A percentile compares a stretch with the other conserved stretches of the same genome.
Conservation (phyloP, 1,140 invertebrate genomes). For the Telenomus remus region DNA sequence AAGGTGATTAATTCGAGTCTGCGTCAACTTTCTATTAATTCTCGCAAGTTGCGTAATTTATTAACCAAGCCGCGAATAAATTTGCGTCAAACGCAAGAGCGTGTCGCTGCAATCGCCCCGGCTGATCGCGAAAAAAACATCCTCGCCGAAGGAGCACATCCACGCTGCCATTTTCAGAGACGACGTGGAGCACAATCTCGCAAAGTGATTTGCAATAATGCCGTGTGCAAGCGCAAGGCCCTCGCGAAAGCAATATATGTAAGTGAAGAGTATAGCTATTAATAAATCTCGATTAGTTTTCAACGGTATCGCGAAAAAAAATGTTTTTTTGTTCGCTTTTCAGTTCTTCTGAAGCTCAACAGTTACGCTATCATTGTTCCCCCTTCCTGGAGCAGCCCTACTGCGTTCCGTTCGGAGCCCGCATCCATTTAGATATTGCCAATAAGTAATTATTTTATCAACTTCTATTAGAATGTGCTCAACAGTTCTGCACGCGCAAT, state of each 20-base stretch:
- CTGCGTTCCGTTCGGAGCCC: conserved; percentile 17
- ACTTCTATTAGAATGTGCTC: conserved; percentile 24
- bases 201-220: conserved; percentile 70
- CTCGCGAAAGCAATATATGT: conserved; percentile 64
- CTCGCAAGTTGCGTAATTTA: conserved; percentile 21
- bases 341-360: conserved; percentile 29
- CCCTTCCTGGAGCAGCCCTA: conserved; percentile 14
- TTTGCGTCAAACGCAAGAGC: conserved; percentile 23
- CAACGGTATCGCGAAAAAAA: conserved; percentile 64
- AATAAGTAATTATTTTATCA: conserved; percentile 64
- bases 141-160: conserved; percentile 43
- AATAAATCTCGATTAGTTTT: conserved; percentile 72
- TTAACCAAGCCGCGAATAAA: conserved; percentile 24
- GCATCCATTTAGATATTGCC: conserved; percentile 68
- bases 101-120: conserved; percentile 9
- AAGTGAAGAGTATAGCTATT: conserved; percentile 70
- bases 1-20: conserved; percentile 32
- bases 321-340: conserved; percentile 60
- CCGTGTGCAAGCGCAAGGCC: conserved; percentile 52
- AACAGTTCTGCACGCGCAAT: conserved; percentile 26
- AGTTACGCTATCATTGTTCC: conserved; percentile 42
- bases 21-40: conserved; percentile 40
- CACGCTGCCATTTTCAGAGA: conserved; percentile 52
- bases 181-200: conserved; percentile 57
- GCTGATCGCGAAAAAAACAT: conserved; percentile 40